phyloP scores from a whole-genome alignment of 2,888 invertebrate species.

The Lepidonotus clava region DNA sequence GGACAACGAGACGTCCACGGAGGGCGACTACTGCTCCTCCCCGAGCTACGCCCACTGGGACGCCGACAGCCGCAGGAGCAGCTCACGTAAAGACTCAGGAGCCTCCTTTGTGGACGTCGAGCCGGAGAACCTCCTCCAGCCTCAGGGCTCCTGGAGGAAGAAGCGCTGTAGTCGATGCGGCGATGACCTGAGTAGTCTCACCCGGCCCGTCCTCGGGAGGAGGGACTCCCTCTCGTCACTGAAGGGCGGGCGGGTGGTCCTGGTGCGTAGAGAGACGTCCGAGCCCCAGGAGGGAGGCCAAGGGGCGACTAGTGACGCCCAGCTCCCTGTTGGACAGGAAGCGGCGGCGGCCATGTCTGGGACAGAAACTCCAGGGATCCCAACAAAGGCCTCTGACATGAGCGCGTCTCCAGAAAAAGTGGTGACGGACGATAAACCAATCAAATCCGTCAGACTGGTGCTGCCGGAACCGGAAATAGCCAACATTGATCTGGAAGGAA shows the following conservation, averaged over 20 bases:
- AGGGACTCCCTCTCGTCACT: no score
- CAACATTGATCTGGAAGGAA: neutral
- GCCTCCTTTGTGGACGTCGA: neutral
- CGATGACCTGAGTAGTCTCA: no score
- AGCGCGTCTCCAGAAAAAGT: no score
- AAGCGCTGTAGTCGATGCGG: no score
- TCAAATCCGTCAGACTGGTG: neutral
- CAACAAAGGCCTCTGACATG: no score
- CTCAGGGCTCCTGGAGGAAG: no score
- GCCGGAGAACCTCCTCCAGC: no score
- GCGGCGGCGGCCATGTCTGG: no score
- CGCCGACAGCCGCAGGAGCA: neutral
- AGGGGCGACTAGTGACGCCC: no score
- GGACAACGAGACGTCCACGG: conserved; percentile 53
- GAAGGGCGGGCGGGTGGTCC: neutral
- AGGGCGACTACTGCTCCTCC: conserved; percentile 10
- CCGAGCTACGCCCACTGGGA: neutral
- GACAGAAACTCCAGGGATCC: no score
- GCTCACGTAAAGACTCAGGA: neutral
- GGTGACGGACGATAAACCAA: neutral
- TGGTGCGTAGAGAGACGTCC: neutral
- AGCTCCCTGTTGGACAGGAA: no score
- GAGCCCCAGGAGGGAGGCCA: neutral
- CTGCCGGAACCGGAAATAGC: neutral
- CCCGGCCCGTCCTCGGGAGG: no score